phyloP scores from a whole-genome alignment of 2,797 vertebrate genomes.

The Siniperca obscura region DNA sequence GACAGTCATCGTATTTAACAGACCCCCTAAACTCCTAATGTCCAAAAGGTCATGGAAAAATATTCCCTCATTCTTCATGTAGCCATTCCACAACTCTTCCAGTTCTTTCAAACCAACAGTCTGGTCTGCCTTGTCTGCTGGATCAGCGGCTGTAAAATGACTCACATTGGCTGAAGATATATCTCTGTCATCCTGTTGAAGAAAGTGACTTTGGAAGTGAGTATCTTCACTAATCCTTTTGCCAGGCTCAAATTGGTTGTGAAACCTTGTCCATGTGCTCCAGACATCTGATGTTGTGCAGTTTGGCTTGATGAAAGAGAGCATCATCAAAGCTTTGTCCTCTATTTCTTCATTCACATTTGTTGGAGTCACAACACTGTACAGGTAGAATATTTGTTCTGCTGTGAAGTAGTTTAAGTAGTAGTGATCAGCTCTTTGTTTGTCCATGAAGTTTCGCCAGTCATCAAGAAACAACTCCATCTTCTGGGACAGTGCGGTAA shows the following conservation, averaged over 20 bases:
- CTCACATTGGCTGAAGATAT: not conserved
- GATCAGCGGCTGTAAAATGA: not conserved
- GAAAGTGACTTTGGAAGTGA: slow-evolving; percentile 73
- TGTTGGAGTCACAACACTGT: slow-evolving; percentile 77
- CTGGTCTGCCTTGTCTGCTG: slow-evolving; percentile 31
- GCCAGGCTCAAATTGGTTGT: slow-evolving; percentile 45
- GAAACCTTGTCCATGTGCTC: slow-evolving; percentile 29
- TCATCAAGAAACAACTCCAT: slow-evolving; percentile 87
- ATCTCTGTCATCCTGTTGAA: slow-evolving; percentile 16
- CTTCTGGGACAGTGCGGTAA: slow-evolving; percentile 85
- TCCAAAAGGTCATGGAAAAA: slow-evolving; percentile 84
- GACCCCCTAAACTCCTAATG: slow-evolving; percentile 83
- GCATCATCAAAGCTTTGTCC: slow-evolving; percentile 86
- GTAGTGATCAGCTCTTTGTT: slow-evolving; percentile 84
- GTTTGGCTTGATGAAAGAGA: slow-evolving; percentile 86
- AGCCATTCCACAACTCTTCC: slow-evolving; percentile 84
- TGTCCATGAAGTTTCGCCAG: slow-evolving; percentile 86
- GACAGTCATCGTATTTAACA: slow-evolving; percentile 81
- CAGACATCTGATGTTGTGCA: slow-evolving; percentile 78
- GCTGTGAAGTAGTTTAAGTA: slow-evolving; percentile 92
- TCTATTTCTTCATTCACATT: slow-evolving; percentile 56
- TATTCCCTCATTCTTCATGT: slow-evolving; percentile 76
- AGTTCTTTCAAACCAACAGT: slow-evolving; percentile 56
- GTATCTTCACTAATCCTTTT: slow-evolving; percentile 51
- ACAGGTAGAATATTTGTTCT: slow-evolving; percentile 90